Conservation (phyloP, 2,797 vertebrate genomes). For the Scleropages formosus region DNA sequence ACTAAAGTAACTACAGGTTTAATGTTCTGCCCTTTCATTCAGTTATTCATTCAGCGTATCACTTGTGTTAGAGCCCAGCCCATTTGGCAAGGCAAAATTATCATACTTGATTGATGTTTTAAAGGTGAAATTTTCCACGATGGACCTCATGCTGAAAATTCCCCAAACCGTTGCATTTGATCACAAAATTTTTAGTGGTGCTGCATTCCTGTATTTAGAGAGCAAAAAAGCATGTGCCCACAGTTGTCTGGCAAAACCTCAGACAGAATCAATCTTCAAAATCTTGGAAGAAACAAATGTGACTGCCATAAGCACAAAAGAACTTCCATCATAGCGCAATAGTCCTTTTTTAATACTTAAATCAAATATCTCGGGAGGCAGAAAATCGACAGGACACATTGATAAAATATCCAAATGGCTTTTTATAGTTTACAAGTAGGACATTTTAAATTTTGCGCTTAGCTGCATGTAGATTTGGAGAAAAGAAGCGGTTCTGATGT, state of each 20-base stretch:
- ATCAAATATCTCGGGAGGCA: slow-evolving; percentile 57
- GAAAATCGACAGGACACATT: slow-evolving; percentile 57
- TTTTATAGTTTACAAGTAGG: too few species aligned
- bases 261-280: slow-evolving; percentile 26
- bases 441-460: too few species aligned
- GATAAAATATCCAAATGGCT: too few species aligned
- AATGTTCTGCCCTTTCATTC: neutral
- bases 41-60: neutral
- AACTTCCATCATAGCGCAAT: slow-evolving; percentile 37
- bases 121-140: too few species aligned
- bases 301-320: slow-evolving; percentile 29
- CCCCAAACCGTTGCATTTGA: too few species aligned
- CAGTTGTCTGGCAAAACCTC: neutral
- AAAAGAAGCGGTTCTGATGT: too few species aligned
- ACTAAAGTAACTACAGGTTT: neutral
- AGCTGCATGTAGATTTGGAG: too few species aligned
- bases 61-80: too few species aligned
- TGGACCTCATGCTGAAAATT: too few species aligned
- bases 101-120: too few species aligned
- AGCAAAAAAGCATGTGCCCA: neutral
- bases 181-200: too few species aligned
- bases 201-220: neutral
- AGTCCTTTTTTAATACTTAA: slow-evolving; percentile 52
- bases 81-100: neutral
- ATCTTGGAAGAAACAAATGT: slow-evolving; percentile 34